Evolutionary conservation across 2,113 vertebrate genomes (phyloP).

Genomic region (Porphyrio hochstetteri): DNA sequence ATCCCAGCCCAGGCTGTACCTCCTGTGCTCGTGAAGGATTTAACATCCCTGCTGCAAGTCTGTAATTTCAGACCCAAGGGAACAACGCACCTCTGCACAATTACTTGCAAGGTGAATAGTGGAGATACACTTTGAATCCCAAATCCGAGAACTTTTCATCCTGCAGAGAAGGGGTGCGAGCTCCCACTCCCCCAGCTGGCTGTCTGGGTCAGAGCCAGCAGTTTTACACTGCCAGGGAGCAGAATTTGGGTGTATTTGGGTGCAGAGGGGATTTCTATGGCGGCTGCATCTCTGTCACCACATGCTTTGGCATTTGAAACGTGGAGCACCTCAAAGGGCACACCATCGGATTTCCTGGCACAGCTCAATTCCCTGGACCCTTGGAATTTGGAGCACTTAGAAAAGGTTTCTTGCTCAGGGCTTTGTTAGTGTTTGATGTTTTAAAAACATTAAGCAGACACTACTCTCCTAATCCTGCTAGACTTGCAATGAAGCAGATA

Average conservation of each 20-base stretch:
- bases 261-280: neutral
- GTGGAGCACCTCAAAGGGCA: neutral
- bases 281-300: neutral
- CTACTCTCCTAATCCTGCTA: conserved; percentile 38
- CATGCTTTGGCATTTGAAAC: neutral
- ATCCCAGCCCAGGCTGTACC: neutral
- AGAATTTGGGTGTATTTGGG: neutral
- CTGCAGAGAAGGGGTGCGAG: neutral
- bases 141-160: neutral
- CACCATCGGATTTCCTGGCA: neutral
- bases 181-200: neutral
- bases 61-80: neutral
- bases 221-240: neutral
- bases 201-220: neutral
- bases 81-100: neutral
- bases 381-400: neutral
- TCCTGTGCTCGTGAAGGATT: neutral
- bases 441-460: conserved; percentile 40
- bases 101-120: neutral
- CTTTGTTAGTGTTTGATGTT: conserved; percentile 32
- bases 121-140: neutral
- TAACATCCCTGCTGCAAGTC: neutral
- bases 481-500: conserved; percentile 23
- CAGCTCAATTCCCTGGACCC: neutral
- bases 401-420: conserved; percentile 1